Percentiles rank a stretch among this genome's conserved stretches.
These are phyloP conservation scores for Aphelocoma californica DNA, from an alignment of 2,797 vertebrate species.

Conservation along the genomic window DNA sequence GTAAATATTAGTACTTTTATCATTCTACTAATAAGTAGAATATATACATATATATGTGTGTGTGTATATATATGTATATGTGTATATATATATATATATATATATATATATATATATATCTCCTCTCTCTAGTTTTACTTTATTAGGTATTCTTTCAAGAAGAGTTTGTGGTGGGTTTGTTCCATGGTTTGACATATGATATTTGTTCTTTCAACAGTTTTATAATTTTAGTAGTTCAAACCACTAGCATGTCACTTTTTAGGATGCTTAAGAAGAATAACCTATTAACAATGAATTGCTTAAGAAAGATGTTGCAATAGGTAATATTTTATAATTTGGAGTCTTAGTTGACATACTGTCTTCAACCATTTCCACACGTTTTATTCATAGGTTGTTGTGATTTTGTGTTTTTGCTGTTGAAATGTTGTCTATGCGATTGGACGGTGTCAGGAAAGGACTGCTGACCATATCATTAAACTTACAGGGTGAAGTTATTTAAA, in stretches of 20 bases:
- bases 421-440: neutral
- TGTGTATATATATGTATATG: neutral
- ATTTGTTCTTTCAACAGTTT: constrained; percentile 1
- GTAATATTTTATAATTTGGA: neutral
- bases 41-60: neutral
- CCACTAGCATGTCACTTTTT: neutral
- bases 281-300: neutral
- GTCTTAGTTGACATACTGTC: neutral
- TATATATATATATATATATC: neutral
- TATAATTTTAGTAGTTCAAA: neutral
- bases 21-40: neutral
- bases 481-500: constrained; percentile 15
- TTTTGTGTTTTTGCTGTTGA: neutral
- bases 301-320: neutral
- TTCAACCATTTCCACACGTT: neutral
- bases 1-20: neutral
- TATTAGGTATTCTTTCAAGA: neutral
- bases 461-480: neutral
- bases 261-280: neutral
- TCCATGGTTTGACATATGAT: neutral
- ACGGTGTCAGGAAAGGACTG: neutral
- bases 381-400: neutral
- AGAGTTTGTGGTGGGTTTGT: neutral
- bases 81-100: neutral
- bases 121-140: neutral